Evolutionary conservation across 2,113 vertebrate genomes (phyloP).

Genomic region (Haplochromis vanheusdeni): DNA sequence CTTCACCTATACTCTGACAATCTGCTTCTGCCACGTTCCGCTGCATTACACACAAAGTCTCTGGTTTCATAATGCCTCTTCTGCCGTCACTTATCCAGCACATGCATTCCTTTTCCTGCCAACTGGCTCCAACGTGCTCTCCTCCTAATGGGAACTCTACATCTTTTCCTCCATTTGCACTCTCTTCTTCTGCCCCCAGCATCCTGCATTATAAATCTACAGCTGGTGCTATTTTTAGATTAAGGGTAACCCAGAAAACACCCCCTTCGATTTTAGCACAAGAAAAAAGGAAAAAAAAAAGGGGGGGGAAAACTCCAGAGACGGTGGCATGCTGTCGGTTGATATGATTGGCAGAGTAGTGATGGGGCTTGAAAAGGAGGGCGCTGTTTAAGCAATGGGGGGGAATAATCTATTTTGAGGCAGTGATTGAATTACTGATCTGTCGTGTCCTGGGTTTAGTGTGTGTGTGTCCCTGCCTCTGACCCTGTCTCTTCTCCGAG

Average conservation of each 20-base stretch:
- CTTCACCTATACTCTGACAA: conserved; percentile 6
- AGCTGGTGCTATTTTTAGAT: conserved; percentile 64
- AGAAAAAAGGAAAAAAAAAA: neutral
- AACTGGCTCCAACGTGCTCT: conserved; percentile 21
- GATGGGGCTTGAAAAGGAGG: conserved; percentile 26
- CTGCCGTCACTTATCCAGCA: conserved; percentile 23
- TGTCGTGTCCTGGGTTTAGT: conserved; percentile 17
- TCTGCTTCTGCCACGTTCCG: conserved; percentile 3
- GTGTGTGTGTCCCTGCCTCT: neutral
- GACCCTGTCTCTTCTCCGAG: conserved; percentile 17
- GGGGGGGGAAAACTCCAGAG: neutral
- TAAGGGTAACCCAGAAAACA: conserved; percentile 66
- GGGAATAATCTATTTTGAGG: conserved; percentile 47
- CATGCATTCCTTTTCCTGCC: conserved; percentile 11
- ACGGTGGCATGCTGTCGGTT: neutral
- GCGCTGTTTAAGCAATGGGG: conserved; percentile 14
- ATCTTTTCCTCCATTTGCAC: conserved; percentile 37
- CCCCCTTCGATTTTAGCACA: conserved; percentile 30
- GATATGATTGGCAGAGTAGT: conserved; percentile 9
- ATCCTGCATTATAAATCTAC: conserved; percentile 63
- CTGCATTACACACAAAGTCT: conserved; percentile 24
- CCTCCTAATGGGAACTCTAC: conserved; percentile 30
- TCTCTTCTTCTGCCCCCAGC: neutral
- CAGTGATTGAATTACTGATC: conserved; percentile 39
- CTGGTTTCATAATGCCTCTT: conserved; percentile 44